These are phyloP conservation scores for Epistrophe eligans DNA, from an alignment of 2,888 invertebrate genomes.

Conservation along the genomic window DNA sequence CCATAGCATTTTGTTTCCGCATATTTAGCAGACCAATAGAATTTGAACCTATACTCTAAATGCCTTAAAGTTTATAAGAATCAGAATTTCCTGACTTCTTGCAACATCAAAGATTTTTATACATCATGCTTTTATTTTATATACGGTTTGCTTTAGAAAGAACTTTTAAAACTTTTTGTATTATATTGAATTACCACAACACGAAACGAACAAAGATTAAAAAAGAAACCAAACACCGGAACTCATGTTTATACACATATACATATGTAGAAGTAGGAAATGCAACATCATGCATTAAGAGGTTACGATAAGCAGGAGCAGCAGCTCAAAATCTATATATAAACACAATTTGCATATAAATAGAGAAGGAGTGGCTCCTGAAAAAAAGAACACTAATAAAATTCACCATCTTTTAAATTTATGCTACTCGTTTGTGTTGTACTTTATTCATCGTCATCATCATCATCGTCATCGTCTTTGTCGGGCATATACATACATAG, in stretches of 20 bases:
- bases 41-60: background rate
- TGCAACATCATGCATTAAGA: constrained; percentile 23
- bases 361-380: constrained; percentile 18
- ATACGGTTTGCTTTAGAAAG: background rate
- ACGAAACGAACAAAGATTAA: constrained; percentile 5
- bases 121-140: background rate
- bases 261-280: background rate
- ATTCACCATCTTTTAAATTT: constrained; percentile 29
- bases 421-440: constrained; percentile 5
- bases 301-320: background rate
- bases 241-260: background rate
- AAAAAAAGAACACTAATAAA: constrained; percentile 12
- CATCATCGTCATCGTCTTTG: background rate
- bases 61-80: background rate
- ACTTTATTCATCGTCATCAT: too few species aligned
- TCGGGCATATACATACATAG: background rate
- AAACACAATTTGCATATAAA: constrained; percentile 57
- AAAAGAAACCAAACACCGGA: constrained; percentile 15
- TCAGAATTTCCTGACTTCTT: background rate
- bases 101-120: background rate
- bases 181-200: constrained; percentile 25
- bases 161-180: background rate
- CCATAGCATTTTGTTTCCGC: too few species aligned
- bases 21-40: background rate
- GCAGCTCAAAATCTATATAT: background rate